These are phyloP conservation scores for Paracanthobrama guichenoti DNA, from an alignment of 2,113 vertebrate genomes.

Conservation along the genomic window DNA sequence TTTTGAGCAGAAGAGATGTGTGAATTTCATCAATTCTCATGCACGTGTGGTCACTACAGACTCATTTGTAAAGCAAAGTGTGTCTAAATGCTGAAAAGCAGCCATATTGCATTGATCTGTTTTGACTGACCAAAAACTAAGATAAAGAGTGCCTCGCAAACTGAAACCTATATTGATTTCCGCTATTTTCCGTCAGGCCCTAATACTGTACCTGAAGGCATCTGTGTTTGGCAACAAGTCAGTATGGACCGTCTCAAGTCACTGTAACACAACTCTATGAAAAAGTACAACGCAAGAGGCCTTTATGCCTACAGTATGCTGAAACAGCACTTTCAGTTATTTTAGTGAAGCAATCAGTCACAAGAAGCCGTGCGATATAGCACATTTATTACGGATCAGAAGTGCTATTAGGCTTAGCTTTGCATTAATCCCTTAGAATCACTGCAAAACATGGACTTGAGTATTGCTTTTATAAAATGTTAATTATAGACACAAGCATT, in stretches of 20 bases:
- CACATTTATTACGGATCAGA: background rate
- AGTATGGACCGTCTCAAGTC: background rate
- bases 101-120: constrained; percentile 53
- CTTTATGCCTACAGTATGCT: background rate
- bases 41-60: background rate
- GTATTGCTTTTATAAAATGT: background rate
- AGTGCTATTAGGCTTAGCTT: background rate
- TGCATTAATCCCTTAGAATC: background rate
- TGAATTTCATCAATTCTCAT: background rate
- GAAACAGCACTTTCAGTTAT: background rate
- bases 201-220: background rate
- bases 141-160: constrained; percentile 40
- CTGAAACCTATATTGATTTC: constrained; percentile 39
- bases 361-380: background rate
- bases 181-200: constrained; percentile 13
- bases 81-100: constrained; percentile 46
- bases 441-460: background rate
- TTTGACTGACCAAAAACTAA: constrained; percentile 49
- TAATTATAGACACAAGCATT: background rate
- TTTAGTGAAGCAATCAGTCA: background rate
- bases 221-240: constrained; percentile 16
- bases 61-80: constrained; percentile 45
- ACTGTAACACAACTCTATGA: background rate
- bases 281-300: background rate
- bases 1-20: background rate